Conservation (phyloP, 2,888 invertebrate species). For the Tortrix viridana region DNA sequence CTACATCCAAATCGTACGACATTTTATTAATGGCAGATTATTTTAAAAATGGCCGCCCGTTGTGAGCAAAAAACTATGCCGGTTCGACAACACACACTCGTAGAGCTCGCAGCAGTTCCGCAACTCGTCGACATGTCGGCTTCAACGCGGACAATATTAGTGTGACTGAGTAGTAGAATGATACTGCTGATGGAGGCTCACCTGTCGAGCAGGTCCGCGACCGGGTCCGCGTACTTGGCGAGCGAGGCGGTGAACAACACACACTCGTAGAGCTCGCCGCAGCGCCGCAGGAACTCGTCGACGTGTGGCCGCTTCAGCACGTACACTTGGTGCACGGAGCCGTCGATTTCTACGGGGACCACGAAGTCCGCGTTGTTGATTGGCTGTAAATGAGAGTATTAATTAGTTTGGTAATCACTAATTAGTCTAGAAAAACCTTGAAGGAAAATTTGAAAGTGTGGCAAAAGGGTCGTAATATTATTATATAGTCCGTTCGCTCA, state of each 20-base stretch:
- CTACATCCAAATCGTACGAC: too few species aligned
- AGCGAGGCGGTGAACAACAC: constrained; percentile 99
- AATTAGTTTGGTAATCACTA: background rate
- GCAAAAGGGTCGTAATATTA: too few species aligned
- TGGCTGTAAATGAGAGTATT: constrained; percentile 87
- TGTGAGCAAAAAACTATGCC: too few species aligned
- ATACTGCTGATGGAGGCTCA: constrained; percentile 51
- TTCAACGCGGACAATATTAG: constrained; percentile 99
- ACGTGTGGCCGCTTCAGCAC: constrained; percentile 99
- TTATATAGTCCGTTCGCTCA: too few species aligned
- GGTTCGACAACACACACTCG: constrained; percentile 99
- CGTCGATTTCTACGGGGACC: constrained; percentile 99
- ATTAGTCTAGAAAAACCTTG: too few species aligned
- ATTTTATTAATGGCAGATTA: too few species aligned
- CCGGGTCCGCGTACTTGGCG: constrained; percentile 99
- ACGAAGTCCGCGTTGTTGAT: constrained; percentile 99
- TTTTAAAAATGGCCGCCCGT: too few species aligned
- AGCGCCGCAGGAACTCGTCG: constrained; percentile 98
- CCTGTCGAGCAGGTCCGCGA: constrained; percentile 98
- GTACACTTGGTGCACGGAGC: constrained; percentile 99
- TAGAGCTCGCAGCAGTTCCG: constrained; percentile 99
- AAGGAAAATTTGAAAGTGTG: too few species aligned
- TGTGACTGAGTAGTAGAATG: too few species aligned
- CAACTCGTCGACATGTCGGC: constrained; percentile 99
- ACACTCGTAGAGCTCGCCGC: constrained; percentile 99